Evolutionary conservation across 2,888 invertebrate genomes (phyloP).

Genomic region (Polia nebulosa): DNA sequence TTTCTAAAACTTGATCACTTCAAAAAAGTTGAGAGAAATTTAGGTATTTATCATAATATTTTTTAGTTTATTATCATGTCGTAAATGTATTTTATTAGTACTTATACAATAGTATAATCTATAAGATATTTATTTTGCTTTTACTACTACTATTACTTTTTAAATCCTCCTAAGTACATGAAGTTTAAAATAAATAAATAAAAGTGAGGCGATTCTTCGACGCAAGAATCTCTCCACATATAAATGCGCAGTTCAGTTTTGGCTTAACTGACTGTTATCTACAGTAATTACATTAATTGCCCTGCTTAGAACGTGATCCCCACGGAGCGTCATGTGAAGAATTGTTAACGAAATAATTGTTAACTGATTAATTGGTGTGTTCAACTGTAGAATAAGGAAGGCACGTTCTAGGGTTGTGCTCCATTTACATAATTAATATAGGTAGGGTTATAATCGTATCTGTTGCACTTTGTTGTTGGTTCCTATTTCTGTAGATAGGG

Average conservation of each 20-base stretch:
- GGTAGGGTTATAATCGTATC: no score
- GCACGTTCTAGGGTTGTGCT: constrained; percentile 7
- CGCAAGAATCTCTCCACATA: not conserved
- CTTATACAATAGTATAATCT: no score
- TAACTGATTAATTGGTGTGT: constrained; percentile 33
- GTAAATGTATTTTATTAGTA: no score
- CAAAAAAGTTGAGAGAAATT: no score
- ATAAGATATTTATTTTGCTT: no score
- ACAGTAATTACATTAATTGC: constrained; percentile 41
- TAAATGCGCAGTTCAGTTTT: constrained; percentile 16
- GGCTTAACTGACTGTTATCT: constrained; percentile 28
- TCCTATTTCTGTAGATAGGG: not conserved
- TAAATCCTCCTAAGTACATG: no score
- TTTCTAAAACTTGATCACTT: no score
- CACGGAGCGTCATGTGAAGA: constrained; percentile 7
- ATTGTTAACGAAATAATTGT: constrained; percentile 6
- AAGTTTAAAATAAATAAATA: no score
- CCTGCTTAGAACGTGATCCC: constrained; percentile 23
- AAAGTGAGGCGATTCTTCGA: no score
- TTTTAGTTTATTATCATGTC: no score
- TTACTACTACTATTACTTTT: no score
- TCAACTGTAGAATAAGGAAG: constrained; percentile 19
- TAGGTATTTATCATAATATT: no score
- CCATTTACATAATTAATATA: constrained; percentile 6
- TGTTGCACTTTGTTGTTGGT: not conserved